Base-by-base conservation (phyloP, 2,113 vertebrate genomes). In the Sprattus sprattus region DNA sequence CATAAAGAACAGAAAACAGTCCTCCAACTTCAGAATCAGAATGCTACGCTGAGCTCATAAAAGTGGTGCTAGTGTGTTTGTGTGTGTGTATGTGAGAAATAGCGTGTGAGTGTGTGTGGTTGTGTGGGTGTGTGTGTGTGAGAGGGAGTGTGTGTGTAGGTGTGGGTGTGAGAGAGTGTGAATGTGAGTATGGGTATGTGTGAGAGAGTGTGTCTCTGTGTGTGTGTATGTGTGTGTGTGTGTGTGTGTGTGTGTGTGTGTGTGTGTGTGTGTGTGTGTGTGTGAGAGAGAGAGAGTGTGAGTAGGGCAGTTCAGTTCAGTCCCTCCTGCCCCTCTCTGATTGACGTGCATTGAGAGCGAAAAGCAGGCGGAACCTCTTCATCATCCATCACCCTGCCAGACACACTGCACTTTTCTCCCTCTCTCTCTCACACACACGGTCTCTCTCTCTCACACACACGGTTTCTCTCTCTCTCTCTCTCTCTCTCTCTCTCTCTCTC, bases 371-470 rank as follows among this genome's bases (percentile, higher is more conserved):
- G 20, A 6, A 75, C 83, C 67, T 80, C 45, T 85, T 87, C 64
- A 85, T 54, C 85, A 84, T 85, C 64, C 83, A 85, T 91, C 85
- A 45, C 71, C 54, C 49, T 45, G 81, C 64, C 89, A 85, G 83
- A 47, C 80, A 87, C 78, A 52, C 90, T 87, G 25, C 81, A 82
- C 88, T 87, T 92, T 90, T 60, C 54, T 22, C 16, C 22, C 60
- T 25, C 60, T 10, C 60, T 67, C 5, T 64, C 57, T n/a, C 39
- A 39, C 39, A 39, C 2, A 39, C 39, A 39, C 39, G 2, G 1
- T 39, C 39, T 39, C 39, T 2, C 39, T 39, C 2, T 39, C 39
- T 39, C 39, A 1, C 39, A 39, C 39, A 39, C 39, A 39, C 54
- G n/a, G n/a, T n/a, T n/a, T 60, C 54, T 6, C 60, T 25, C 60